Base-by-base conservation (phyloP, 2,797 vertebrate species). In the Alauda arvensis region DNA sequence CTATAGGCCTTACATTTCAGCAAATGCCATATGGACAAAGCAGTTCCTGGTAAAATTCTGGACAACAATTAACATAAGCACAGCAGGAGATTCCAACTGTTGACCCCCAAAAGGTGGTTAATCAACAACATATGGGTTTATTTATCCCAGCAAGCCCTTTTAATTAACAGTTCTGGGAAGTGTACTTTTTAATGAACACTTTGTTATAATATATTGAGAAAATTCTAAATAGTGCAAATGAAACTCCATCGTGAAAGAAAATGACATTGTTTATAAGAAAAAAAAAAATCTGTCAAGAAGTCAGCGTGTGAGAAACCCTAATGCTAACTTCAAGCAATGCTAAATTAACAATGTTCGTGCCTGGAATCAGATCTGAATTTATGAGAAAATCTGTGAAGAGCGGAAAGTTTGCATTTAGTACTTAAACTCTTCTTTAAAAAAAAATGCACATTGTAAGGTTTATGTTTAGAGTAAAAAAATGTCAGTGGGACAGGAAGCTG, bases 71-170 rank as follows among this genome's bases (percentile, higher is more conserved):
- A 96, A 96, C 92, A 93, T 94, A 95, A 95, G 90, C 90, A 87
- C 90, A 94, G 94, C 95, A 92, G 93, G 95, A 94, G 19, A 87
- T 89, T 79, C 96, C 91, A 93, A 96, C 93, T 90, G 93, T 83
- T 96, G 95, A 96, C 97, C 97, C 97, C 97, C 97, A 95, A 97
- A 97, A 98, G 95, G 96, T 96, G 92, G 97, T 96, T 97, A 97
- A 97, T 97, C 97, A 98, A 97, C 97, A 97, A 96, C 98, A 98
- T 98, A 98, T 97, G 97, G 97, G 97, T 97, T 98, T 97, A 96
- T 97, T 97, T 97, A 96, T 96, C 96, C 94, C 96, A 97, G 96
- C 96, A 96, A 96, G 94, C 93, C 96, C 96, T 96, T 97, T 98
- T 98, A 98, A 98, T 98, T 98, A 97, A 96, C 95, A 94, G 86